Evolutionary conservation across 2,888 invertebrate species (phyloP), one percentile per base, ranked within the genome.

Genomic region (Tetranychus piercei): DNA sequence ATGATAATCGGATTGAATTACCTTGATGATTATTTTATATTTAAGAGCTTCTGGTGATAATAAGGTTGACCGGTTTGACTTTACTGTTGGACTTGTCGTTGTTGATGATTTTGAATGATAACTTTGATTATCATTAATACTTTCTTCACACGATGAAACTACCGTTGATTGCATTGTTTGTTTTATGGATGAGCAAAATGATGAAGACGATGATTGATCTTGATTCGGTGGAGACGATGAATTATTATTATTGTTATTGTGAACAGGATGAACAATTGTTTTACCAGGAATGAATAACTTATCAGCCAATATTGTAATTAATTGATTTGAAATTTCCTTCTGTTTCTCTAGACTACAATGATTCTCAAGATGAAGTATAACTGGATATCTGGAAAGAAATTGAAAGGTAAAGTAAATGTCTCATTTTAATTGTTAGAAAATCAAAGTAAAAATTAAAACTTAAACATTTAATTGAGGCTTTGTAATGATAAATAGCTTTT

Each of bases 301-400:
- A 76, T 82, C 81, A 15, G 82, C 82, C 44, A 85, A 80, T 64
- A 81, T 80, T 43, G 80, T 77, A 34, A 78, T 79, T 79, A 84
- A 78, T 76, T 81, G 78, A 15, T 80, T 77, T 0, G 82, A 83
- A 78, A 84, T 82, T 22, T 80, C 79, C 75, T 81, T 80, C 79
- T 86, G 85, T 79, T 83, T 83, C 74, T 81, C 81, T 20, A 82
- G 76, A 74, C 81, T 81, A 77, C 85, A 84, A 79, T 85, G 85
- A 78, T 84, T 83, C 77, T 85, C 84, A 74, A 85, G 80, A 72
- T 83, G 84, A 71, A 85, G 78, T 77, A 85, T 82, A 77, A 85
- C 80, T 71, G 85, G 85, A 79, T 84, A 85, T 74, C 85, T 84
- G 78, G 22, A 34, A 34, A 34, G 34, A 34, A 34, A 34, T 34